Base-by-base conservation (phyloP, 2,113 vertebrate species). In the Poeciliopsis prolifica region DNA sequence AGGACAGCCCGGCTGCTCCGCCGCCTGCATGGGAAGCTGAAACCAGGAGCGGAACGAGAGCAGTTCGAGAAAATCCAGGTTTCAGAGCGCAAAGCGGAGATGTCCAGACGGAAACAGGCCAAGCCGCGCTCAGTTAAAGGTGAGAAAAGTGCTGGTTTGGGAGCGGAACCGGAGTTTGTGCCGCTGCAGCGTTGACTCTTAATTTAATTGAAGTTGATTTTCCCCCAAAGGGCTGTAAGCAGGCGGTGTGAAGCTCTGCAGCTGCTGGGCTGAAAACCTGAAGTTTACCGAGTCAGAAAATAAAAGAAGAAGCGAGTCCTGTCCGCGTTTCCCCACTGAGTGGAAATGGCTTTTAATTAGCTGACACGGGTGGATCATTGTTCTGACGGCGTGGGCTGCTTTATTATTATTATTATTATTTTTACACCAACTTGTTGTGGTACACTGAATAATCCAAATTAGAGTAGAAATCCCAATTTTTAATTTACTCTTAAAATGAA, bases 71-170 rank as follows among this genome's bases (percentile, higher is more conserved):
- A 14, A 62, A 58, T 24, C 51, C 19, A 28, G 19, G n/a, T 22
- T 7, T 3, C 17, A 33, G 58, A 31, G 30, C 71, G 6, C 70
- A 29, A 80, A 80, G 82, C 93, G 92, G 96, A 96, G 92, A 99
- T 98, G 97, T 97, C 97, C 88, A 96, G 97, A 87, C 95, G 97
- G 89, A 99, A 99, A 93, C 97, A 98, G 95, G 97, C 97, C 94
- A 99, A 98, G 87, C 97, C 97, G 81, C 97, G 97, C 86, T 97
- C 97, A 85, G 97, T 99, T 76, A 99, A 99, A 97, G 97, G 97
- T 99, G 95, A 97, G 96, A 86, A 37, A 81, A 78, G 73, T 30
- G 28, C 44, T 19, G 29, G 9, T 54, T 58, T 58, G 51, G 51
- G 19, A 58, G 51, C 22, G 9, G 51, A 58, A 24, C 17, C 22